Conservation (phyloP, 2,113 vertebrate genomes). For the Isichthys henryi region DNA sequence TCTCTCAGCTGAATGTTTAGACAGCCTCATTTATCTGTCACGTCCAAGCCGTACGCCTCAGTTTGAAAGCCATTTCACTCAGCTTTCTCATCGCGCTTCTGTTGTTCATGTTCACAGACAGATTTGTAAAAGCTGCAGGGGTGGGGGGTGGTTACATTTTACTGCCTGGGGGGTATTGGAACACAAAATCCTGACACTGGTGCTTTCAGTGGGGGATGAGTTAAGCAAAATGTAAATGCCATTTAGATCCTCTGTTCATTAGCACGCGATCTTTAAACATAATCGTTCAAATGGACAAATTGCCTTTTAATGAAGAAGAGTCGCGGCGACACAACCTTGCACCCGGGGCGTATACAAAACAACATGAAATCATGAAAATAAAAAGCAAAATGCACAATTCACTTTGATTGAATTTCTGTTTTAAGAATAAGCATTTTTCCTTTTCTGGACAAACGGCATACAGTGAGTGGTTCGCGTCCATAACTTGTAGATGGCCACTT, state of each 20-base stretch:
- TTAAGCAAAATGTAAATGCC: slow-evolving; percentile 1
- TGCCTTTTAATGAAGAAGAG: not conserved
- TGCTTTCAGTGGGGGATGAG: not conserved
- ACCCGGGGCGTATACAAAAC: not conserved
- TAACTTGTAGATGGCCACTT: not conserved
- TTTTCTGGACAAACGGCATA: not conserved
- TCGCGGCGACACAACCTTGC: not conserved
- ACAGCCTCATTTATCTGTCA: slow-evolving; percentile 16
- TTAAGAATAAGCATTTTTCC: not conserved
- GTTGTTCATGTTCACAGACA: not conserved
- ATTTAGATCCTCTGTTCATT: not conserved
- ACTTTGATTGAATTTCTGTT: not conserved
- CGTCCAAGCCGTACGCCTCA: not conserved
- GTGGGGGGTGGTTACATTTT: not conserved
- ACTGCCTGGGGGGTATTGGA: not conserved
- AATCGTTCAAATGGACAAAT: not conserved
- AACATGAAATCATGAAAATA: not conserved
- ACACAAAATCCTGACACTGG: not conserved
- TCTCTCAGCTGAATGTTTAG: not conserved
- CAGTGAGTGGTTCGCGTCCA: not conserved
- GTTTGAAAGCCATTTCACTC: slow-evolving; percentile 5
- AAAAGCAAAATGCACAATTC: not conserved
- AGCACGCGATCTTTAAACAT: not conserved
- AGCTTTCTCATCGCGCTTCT: not conserved
- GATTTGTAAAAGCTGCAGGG: not conserved